Base-by-base conservation (phyloP, 2,113 vertebrate genomes). In the Pelobates fuscus region DNA sequence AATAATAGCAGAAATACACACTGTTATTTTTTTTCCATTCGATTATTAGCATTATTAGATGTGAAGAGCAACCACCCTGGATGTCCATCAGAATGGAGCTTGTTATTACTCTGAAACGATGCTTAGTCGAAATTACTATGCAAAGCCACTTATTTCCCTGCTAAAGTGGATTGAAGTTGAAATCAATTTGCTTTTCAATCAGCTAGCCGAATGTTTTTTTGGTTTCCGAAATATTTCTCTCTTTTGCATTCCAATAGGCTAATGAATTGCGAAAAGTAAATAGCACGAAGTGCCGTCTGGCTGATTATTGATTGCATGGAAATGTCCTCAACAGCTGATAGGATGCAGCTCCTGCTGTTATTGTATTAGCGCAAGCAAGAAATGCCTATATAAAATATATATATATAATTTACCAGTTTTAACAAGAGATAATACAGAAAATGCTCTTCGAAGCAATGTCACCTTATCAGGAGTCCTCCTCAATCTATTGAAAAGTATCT, bases 121-220 rank as follows among this genome's bases (percentile, higher is more conserved):
- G 59, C 70, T 72, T 32, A 5, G 32, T 5, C 25, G 41, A 27
- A 71, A 61, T 71, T 71, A 71, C 69, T 71, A 61, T 64, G 43
- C 70, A 72, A 18, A 64, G 58, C 24, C 70, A 54, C 70, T 64
- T 37, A 72, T 72, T 72, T 64, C 11, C 26, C 59, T 18, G 59
- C 43, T 52, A 54, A 54, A 72, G 70, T 64, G 59, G 59, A 54
- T 64, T 54, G 70, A 25, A 32, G 59, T 63, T 72, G 70, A 64
- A 72, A 72, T 72, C 70, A 64, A 72, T 72, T 72, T 72, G 59
- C 70, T 63, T 72, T 72, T 72, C 44, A 63, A 72, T 72, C 70
- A 64, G 44, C 44, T 72, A 29, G 3, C n/a, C 21, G 41, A 32
- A 44, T 30, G 18, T 59, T 27, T 27, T n/a, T 61, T 29, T 27